Percentiles rank a stretch among this genome's conserved stretches.
These are phyloP conservation scores for Chrysocyon brachyurus DNA, from an alignment of 2,797 vertebrate species.

Conservation along the genomic window DNA sequence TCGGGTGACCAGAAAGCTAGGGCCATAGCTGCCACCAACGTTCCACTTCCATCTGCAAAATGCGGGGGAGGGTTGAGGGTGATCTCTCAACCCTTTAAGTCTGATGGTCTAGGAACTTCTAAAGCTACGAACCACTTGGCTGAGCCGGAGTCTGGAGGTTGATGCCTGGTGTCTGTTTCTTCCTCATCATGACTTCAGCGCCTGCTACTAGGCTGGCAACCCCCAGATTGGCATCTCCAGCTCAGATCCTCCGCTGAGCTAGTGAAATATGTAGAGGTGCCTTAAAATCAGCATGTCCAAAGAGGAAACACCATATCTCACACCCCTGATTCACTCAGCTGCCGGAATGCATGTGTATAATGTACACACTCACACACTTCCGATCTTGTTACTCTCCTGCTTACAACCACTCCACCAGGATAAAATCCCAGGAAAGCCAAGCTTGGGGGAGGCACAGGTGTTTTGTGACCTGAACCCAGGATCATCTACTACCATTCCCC, in stretches of 20 bases:
- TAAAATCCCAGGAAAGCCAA: not conserved
- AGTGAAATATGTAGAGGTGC: not conserved
- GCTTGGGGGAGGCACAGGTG: not conserved
- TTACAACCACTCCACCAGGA: not conserved
- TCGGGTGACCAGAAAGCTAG: not conserved
- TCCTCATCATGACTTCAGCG: accelerated
- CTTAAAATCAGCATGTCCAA: not conserved
- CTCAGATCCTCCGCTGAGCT: not conserved
- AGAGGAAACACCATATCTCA: not conserved
- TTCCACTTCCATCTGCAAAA: not conserved
- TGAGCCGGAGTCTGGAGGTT: not conserved
- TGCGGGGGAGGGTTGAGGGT: not conserved
- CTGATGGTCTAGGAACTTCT: not conserved
- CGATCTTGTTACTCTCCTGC: not conserved
- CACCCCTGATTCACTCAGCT: not conserved
- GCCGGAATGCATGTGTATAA: not conserved
- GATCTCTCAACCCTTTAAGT: not conserved
- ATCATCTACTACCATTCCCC: accelerated
- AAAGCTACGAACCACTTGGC: not conserved
- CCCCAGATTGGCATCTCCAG: not conserved
- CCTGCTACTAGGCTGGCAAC: accelerated
- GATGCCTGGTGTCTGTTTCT: not conserved
- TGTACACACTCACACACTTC: not conserved
- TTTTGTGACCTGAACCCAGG: not conserved
- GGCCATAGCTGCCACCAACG: not conserved